These are phyloP conservation scores for Bucco capensis DNA, from an alignment of 2,113 vertebrate species.

Conservation along the genomic window DNA sequence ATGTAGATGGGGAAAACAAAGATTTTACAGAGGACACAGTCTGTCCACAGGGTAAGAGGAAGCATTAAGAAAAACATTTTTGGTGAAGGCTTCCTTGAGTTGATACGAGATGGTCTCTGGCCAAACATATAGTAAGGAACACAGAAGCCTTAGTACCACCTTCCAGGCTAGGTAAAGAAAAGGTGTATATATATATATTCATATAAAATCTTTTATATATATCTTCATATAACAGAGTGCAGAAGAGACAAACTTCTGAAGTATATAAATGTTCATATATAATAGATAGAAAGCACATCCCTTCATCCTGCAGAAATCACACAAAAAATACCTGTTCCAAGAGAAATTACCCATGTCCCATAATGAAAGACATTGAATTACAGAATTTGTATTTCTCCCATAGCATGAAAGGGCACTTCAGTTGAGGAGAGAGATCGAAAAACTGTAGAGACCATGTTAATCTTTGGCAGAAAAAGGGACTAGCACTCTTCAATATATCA, in stretches of 20 bases:
- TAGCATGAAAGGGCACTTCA: neutral
- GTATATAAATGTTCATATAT: neutral
- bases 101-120: no score
- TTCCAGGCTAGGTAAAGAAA: neutral
- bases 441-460: neutral
- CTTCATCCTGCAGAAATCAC: neutral
- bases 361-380: neutral
- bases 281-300: neutral
- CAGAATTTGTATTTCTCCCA: neutral
- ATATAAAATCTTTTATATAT: neutral
- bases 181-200: neutral
- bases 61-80: neutral
- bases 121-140: neutral
- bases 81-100: neutral
- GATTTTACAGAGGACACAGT: neutral
- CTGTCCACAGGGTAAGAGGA: neutral
- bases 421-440: neutral
- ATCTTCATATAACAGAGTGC: neutral
- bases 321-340: neutral
- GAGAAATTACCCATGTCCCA: neutral
- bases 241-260: neutral
- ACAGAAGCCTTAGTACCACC: neutral
- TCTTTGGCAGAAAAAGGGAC: neutral
- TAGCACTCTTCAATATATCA: neutral
- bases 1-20: neutral